These are phyloP conservation scores for Chloroclysta siterata DNA, from an alignment of 2,888 invertebrate genomes.

Conservation along the genomic window DNA sequence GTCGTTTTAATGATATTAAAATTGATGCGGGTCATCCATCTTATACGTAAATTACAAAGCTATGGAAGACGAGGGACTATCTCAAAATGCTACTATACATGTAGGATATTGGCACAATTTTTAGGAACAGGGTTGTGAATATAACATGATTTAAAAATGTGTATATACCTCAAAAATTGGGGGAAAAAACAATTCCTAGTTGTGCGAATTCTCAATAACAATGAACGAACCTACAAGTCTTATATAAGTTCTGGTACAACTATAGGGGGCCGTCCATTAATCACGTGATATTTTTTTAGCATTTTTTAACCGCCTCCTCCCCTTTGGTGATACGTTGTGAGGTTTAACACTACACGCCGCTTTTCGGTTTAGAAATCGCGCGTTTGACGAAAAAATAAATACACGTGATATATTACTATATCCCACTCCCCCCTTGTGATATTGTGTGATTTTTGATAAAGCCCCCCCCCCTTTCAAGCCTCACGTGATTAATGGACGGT, in stretches of 20 bases:
- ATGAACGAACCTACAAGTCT: conserved; percentile 22
- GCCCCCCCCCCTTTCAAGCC: no score
- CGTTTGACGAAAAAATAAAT: no score
- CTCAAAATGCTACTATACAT: conserved; percentile 59
- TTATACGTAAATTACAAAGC: conserved; percentile 45
- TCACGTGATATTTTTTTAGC: no score
- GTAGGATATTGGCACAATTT: conserved; percentile 74
- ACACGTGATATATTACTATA: no score
- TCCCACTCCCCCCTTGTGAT: no score
- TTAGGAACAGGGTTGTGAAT: conserved; percentile 71
- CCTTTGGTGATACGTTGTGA: no score
- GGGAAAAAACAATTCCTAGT: conserved; percentile 41
- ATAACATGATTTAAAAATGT: conserved; percentile 35
- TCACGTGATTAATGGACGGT: no score
- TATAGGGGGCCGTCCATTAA: no score
- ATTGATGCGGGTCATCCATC: conserved; percentile 31
- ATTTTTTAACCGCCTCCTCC: no score
- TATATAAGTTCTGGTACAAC: conserved; percentile 22
- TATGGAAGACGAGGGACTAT: conserved; percentile 80
- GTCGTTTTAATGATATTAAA: conserved; percentile 58
- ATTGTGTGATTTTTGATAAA: no score
- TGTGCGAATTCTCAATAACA: conserved; percentile 40
- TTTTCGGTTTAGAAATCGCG: no score
- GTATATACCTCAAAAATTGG: conserved; percentile 45
- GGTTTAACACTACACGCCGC: no score